Base-by-base conservation (phyloP, 35 echinoderm and acorn worm genomes). In the Acanthaster planci region DNA sequence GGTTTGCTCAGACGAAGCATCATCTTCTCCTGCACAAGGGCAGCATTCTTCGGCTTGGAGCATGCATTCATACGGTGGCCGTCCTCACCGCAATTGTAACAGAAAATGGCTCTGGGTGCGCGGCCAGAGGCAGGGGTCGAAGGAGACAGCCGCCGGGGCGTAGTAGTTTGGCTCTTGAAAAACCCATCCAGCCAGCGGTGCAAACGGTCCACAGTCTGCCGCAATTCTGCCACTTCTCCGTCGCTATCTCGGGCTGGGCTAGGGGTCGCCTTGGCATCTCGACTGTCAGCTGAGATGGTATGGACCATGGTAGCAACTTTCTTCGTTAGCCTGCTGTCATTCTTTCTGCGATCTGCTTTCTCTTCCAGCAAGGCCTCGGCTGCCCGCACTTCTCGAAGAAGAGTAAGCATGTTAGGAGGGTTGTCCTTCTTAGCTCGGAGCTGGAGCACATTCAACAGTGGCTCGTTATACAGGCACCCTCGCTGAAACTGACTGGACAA, bases 11-110 rank as follows among this genome's bases (percentile, higher is more conserved):
- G 0, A 15, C 77, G 26, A 26, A 57, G 44, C 23, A 84, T 10
- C 52, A 92, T 53, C 39, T 58, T 86, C 19, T 76, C n/a, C 38
- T 92, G 90, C 9, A 92, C 90, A 37, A 86, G 78, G 6, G 27
- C 50, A 2, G 90, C 18, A 76, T 92, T 92, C 5, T 84, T 38
- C 0, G 76, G 75, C 1, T 34, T 39, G 0, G 7, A 59, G 44
- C 90, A 92, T 0, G 37, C 26, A 8, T 29, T 8, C n/a, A 42
- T 52, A 30, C 72, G 47, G 52, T 91, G 89, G 23, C 76, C 75
- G 19, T 67, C 39, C 21, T 75, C 55, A 18, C 90, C 90, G 75
- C 83, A 92, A 9, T 76, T 15, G 32, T 38, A 89, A 60, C 87
- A 89, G 39, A 89, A 59, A 15, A 75, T 27, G 17, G 37, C 18